Evolutionary conservation across 2,113 vertebrate genomes (phyloP).

Genomic region (Columba janthina): DNA sequence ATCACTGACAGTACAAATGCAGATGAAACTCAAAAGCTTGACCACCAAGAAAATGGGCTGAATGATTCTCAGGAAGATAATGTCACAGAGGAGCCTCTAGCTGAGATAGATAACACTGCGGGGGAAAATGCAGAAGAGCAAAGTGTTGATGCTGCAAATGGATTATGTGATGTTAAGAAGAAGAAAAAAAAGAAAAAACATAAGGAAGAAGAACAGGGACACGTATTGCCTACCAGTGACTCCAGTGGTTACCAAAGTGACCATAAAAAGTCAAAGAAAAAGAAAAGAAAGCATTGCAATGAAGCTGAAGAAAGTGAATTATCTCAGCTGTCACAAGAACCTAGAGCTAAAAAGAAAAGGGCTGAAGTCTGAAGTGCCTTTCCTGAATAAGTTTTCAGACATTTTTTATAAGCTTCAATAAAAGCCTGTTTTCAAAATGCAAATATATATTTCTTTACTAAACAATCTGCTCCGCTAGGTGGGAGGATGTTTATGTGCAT

Average conservation of each 20-base stretch:
- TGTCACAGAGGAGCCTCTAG: neutral
- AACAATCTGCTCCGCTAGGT: neutral
- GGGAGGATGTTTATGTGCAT: neutral
- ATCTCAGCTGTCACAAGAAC: slow-evolving; percentile 18
- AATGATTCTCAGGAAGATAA: neutral
- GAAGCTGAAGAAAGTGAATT: slow-evolving; percentile 28
- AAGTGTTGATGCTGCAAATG: neutral
- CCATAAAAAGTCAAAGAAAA: slow-evolving; percentile 82
- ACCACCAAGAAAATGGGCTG: slow-evolving; percentile 72
- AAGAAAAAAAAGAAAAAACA: slow-evolving; percentile 71
- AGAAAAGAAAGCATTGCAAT: slow-evolving; percentile 71
- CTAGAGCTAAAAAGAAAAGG: slow-evolving; percentile 81
- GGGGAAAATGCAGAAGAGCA: neutral
- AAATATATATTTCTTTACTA: neutral
- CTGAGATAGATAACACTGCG: neutral
- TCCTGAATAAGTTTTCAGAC: neutral
- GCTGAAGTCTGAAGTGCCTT: slow-evolving; percentile 11
- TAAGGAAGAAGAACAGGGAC: slow-evolving; percentile 49
- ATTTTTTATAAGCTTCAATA: slow-evolving; percentile 10
- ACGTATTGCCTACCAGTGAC: slow-evolving; percentile 76
- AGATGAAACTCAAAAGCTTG: slow-evolving; percentile 52
- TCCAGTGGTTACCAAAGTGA: slow-evolving; percentile 84
- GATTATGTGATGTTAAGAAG: slow-evolving; percentile 57
- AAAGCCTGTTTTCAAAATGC: neutral
- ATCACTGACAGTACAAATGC: slow-evolving; percentile 15